Evolutionary conservation across 2,888 invertebrate species (phyloP).

Genomic region (Norana najaformis): DNA sequence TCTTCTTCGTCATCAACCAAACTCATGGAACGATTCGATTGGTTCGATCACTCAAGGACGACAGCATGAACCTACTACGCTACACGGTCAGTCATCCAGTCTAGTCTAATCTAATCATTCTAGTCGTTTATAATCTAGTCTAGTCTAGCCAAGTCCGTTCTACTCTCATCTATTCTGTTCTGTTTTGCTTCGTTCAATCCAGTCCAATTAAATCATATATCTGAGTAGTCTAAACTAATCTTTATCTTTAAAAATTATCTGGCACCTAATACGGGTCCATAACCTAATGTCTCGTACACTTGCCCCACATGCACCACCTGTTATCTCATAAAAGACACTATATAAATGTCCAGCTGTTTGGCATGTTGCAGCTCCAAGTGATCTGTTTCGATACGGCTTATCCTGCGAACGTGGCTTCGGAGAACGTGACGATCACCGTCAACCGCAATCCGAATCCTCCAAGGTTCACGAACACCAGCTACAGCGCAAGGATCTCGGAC

Average conservation of each 20-base stretch:
- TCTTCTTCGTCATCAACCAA: constrained; percentile 45
- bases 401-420: constrained; percentile 46
- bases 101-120: neutral
- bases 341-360: neutral
- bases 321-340: neutral
- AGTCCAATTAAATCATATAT: too few relatives aligned
- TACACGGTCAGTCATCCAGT: constrained; percentile 37
- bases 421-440: constrained; percentile 52
- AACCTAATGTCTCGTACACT: neutral
- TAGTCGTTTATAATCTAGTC: too few relatives aligned
- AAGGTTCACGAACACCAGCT: constrained; percentile 44
- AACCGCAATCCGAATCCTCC: constrained; percentile 54
- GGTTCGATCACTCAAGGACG: constrained; percentile 38
- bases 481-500: constrained; percentile 47
- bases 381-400: constrained; percentile 52
- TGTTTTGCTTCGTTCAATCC: neutral
- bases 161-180: neutral
- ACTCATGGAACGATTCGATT: constrained; percentile 41
- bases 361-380: constrained; percentile 42
- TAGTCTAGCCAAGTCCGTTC: neutral
- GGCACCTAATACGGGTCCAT: neutral
- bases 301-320: neutral
- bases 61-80: constrained; percentile 37
- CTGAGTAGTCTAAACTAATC: too few relatives aligned
- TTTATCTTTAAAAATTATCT: neutral